Conservation (phyloP, 2,797 vertebrate species). For the Pangasius mekongensis region DNA sequence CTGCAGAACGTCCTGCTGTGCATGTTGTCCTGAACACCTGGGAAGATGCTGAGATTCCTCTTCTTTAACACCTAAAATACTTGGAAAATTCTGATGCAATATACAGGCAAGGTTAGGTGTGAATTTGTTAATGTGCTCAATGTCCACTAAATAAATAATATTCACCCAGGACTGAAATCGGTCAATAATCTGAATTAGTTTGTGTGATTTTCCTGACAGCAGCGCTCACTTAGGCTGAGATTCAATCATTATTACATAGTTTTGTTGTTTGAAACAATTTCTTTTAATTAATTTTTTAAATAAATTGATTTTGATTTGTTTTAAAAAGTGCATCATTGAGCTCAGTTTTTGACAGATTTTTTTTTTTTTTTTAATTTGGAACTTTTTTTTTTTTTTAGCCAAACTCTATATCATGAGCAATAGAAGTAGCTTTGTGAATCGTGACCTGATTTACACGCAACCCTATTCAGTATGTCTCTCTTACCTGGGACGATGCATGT, state of each 20-base stretch:
- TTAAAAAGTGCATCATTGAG: not conserved
- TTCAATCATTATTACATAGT: not conserved
- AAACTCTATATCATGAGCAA: not conserved
- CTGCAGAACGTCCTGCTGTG: not conserved
- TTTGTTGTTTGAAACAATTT: not conserved
- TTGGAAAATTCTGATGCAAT: not conserved
- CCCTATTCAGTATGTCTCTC: not conserved
- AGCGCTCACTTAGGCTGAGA: not conserved
- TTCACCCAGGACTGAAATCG: not conserved
- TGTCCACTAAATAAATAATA: not conserved
- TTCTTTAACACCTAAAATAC: not conserved
- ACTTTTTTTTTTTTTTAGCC: not conserved
- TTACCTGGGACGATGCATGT: not conserved
- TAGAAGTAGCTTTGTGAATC: not conserved
- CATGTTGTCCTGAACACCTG: constrained; percentile 3
- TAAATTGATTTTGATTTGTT: not conserved
- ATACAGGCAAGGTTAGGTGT: not conserved
- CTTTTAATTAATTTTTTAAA: no score
- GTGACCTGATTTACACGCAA: not conserved
- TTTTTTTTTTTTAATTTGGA: not conserved
- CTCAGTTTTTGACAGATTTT: not conserved
- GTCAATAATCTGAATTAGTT: not conserved
- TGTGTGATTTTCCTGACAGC: not conserved
- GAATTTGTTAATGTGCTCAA: not conserved
- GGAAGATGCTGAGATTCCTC: constrained; percentile 2